Percentiles rank a stretch among this genome's conserved stretches.
These are phyloP conservation scores for Megaleporinus macrocephalus DNA, from an alignment of 2,113 vertebrate genomes.

Conservation along the genomic window DNA sequence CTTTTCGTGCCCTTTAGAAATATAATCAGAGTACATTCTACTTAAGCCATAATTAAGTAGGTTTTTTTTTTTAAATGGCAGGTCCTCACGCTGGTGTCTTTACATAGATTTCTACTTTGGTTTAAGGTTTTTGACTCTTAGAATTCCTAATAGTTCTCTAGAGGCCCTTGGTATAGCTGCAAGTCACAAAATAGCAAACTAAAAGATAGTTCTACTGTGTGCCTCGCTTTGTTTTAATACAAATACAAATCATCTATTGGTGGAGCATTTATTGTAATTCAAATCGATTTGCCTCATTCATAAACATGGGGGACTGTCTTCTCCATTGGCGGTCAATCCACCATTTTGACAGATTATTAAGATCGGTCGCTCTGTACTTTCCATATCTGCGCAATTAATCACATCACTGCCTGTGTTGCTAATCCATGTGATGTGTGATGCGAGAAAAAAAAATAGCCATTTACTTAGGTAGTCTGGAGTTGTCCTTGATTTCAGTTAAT, in stretches of 20 bases:
- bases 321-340: conserved; percentile 69
- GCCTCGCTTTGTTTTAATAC: too few species aligned
- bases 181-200: not conserved
- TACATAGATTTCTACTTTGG: not conserved
- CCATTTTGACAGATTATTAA: conserved; percentile 72
- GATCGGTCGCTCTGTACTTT: conserved; percentile 68
- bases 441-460: conserved; percentile 79
- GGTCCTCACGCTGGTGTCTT: not conserved
- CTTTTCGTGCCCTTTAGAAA: not conserved
- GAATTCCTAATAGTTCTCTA: not conserved
- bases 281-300: conserved; percentile 47
- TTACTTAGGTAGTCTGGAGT: conserved; percentile 72
- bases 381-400: conserved; percentile 74
- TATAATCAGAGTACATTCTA: not conserved
- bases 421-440: conserved; percentile 83
- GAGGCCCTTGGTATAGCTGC: not conserved
- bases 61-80: not conserved
- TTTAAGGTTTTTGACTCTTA: too few species aligned
- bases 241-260: conserved; percentile 5
- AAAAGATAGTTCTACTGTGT: not conserved
- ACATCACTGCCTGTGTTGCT: conserved; percentile 77
- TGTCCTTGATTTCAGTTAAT: conserved; percentile 13
- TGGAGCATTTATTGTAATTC: conserved; percentile 6
- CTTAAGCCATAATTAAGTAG: not conserved
- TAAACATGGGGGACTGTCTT: conserved; percentile 61